phyloP scores from a whole-genome alignment of 2,113 vertebrate species.

The Phaetusa simplex region DNA sequence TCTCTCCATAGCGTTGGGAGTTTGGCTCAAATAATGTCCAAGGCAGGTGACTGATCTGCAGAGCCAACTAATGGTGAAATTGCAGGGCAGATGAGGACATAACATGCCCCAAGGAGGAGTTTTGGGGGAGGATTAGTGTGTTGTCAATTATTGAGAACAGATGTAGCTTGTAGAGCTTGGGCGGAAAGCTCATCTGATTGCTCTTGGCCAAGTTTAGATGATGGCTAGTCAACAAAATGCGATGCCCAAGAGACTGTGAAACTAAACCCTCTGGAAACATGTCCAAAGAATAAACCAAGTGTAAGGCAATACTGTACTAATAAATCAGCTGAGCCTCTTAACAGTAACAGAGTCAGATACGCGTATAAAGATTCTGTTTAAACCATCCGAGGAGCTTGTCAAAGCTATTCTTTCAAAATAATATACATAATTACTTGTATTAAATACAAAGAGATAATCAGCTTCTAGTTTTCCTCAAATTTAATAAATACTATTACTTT shows the following conservation, averaged over 20 bases:
- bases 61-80: background rate
- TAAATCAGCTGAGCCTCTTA: constrained; percentile 2
- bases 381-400: constrained; percentile 7
- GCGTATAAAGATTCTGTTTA: background rate
- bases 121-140: background rate
- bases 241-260: constrained; percentile 39
- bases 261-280: constrained; percentile 48
- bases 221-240: constrained; percentile 55
- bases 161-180: constrained; percentile 23
- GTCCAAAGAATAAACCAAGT: constrained; percentile 48
- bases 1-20: background rate
- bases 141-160: constrained; percentile 40
- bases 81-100: constrained; percentile 29
- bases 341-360: constrained; percentile 28
- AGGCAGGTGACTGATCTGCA: background rate
- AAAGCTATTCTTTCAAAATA: constrained; percentile 8
- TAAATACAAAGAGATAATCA: background rate
- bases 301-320: constrained; percentile 28
- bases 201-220: constrained; percentile 40
- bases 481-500: background rate
- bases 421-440: background rate
- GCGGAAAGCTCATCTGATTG: constrained; percentile 27
- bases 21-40: background rate
- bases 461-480: background rate
- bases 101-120: background rate